These are phyloP conservation scores for Venustoraphidia nigricollis DNA, from an alignment of 2,888 invertebrate genomes.

Conservation along the genomic window DNA sequence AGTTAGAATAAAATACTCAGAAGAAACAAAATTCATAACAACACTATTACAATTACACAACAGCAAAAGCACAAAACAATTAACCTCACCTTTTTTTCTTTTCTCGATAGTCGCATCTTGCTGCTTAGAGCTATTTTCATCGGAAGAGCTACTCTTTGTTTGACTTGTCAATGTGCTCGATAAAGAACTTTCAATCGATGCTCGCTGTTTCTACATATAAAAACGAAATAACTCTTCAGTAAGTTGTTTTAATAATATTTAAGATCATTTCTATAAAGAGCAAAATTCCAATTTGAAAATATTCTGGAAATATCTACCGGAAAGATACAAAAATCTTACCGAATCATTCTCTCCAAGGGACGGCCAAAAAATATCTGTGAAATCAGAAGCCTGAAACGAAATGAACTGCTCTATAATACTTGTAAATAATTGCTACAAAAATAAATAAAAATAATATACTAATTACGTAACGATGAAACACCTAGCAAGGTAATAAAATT, in stretches of 20 bases:
- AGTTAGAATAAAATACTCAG: too few relatives aligned
- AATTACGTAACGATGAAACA: background rate
- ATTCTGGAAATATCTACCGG: too few relatives aligned
- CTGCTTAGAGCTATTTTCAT: too few relatives aligned
- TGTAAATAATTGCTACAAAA: slow-evolving; percentile 1
- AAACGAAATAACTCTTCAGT: slow-evolving; percentile 9
- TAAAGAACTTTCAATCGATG: slow-evolving; percentile 16
- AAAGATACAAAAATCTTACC: slow-evolving; percentile 20
- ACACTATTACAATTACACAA: background rate
- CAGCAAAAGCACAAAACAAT: too few relatives aligned
- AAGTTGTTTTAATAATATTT: background rate
- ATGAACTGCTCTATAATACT: slow-evolving; percentile 3
- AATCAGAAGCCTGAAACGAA: slow-evolving; percentile 61
- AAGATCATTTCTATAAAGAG: too few relatives aligned
- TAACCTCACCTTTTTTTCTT: background rate
- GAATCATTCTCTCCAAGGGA: slow-evolving; percentile 52
- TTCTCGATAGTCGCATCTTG: background rate
- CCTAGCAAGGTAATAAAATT: too few relatives aligned
- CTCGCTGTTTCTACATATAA: slow-evolving; percentile 9
- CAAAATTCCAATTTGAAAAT: too few relatives aligned
- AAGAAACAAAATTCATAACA: background rate
- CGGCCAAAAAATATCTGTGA: slow-evolving; percentile 86
- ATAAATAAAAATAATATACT: slow-evolving; percentile 1
- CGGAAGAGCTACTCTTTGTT: too few relatives aligned
- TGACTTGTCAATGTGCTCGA: slow-evolving; percentile 19